A percentile compares a stretch with the other conserved stretches of the same genome.
Conservation (phyloP, 2,797 vertebrate genomes). For the Aeoliscus strigatus region DNA sequence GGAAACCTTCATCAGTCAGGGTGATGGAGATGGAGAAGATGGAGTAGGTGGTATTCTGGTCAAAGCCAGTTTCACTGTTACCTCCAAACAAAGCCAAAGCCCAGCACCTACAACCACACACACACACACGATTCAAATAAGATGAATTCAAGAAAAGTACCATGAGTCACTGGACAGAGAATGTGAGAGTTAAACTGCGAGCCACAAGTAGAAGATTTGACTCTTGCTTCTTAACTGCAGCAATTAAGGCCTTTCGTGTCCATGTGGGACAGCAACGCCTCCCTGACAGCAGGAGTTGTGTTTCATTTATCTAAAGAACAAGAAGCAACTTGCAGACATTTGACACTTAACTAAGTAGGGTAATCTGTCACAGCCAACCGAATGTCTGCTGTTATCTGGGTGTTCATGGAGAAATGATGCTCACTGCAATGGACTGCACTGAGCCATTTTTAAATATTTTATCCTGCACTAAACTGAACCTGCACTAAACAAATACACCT, state of each 20-base stretch:
- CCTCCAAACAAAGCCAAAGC: constrained; percentile 91
- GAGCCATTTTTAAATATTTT: constrained; percentile 6
- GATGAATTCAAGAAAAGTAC: not conserved
- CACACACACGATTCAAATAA: not conserved
- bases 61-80: constrained; percentile 94
- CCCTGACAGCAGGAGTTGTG: not conserved
- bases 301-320: constrained; percentile 17
- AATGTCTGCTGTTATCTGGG: constrained; percentile 23
- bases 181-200: constrained; percentile 3
- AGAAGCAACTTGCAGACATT: constrained; percentile 12
- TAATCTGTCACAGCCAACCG: constrained; percentile 10
- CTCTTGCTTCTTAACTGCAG: constrained; percentile 11
- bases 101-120: constrained; percentile 81
- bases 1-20: constrained; percentile 90
- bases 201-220: constrained; percentile 11
- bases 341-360: constrained; percentile 4
- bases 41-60: constrained; percentile 94
- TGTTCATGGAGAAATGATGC: constrained; percentile 1
- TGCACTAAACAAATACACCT: too few species aligned
- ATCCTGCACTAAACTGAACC: constrained; percentile 8
- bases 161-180: constrained; percentile 5
- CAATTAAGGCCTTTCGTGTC: constrained; percentile 5
- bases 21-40: constrained; percentile 96
- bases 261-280: not conserved
- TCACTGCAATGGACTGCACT: constrained; percentile 7